Base-by-base conservation (phyloP, 2,797 vertebrate genomes). In the Crossoptilon crossoptilon region DNA sequence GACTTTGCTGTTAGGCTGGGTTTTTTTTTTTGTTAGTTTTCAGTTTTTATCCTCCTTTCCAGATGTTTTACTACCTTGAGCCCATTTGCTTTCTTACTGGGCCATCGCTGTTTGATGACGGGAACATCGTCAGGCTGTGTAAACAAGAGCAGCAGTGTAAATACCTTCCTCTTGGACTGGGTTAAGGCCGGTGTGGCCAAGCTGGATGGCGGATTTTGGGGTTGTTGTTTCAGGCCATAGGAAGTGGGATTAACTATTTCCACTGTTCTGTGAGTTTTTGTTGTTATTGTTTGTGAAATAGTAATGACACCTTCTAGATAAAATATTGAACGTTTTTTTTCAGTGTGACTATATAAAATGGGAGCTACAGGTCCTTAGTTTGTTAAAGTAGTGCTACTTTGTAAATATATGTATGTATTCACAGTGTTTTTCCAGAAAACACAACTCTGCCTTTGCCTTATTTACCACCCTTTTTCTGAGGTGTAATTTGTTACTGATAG, bases 111-210 rank as follows among this genome's bases (percentile, higher is more conserved):
- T 63, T 71, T 73, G 85, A 51, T 63, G 63, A 53, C 80, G 46
- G 55, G 68, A 70, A 9, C 35, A 14, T 4, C 33, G 55, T 26
- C 26, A 11, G 67, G 77, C 73, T 88, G 63, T 93, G 85, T 80
- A 84, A 94, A 87, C 72, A 94, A 51, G 29, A 31, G 39, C 75
- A 60, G 79, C 53, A 64, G 58, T 74, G 83, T 86, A 83, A 92
- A 92, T 63, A 75, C 53, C n/a, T 73, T 44, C n/a, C 39, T 53
- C 53, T 53, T 68, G 48, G 44, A 7, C 69, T 3, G 22, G 44
- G 49, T 46, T 33, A 41, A 70, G 11, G 44, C 72, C 49, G 49
- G 31, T 7, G 5, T 11, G 55, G 55, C 67, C 46, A 79, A 67
- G 27, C 51, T 56, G 4, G 31, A 21, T 6, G 7, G 19, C 29